Conservation (phyloP, 2,113 vertebrate genomes). For the Nematolebias whitei region DNA sequence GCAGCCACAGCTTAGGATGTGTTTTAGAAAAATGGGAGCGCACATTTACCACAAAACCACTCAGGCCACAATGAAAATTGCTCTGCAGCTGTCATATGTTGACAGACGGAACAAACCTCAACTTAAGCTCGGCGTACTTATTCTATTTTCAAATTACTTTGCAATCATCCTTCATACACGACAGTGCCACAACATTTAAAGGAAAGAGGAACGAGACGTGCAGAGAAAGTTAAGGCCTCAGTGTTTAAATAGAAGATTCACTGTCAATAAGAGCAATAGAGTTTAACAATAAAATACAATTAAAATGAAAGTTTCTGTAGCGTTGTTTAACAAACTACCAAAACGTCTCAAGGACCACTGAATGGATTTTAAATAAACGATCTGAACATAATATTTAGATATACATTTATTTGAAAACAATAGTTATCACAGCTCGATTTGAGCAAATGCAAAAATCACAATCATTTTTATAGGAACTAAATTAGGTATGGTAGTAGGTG, state of each 20-base stretch:
- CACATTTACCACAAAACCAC: constrained; percentile 79
- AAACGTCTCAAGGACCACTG: no score
- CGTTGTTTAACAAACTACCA: no score
- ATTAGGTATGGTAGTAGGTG: no score
- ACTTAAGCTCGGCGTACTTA: constrained; percentile 71
- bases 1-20: constrained; percentile 74
- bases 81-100: constrained; percentile 77
- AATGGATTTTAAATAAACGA: no score
- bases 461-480: no score
- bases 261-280: neutral
- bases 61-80: constrained; percentile 78
- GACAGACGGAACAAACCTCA: constrained; percentile 78
- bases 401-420: no score
- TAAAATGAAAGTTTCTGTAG: no score
- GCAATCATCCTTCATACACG: constrained; percentile 78
- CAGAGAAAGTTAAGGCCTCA: constrained; percentile 40
- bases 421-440: no score
- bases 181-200: constrained; percentile 67
- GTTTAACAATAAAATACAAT: neutral
- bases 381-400: no score
- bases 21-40: constrained; percentile 77
- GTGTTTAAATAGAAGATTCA: constrained; percentile 32
- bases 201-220: constrained; percentile 31
- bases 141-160: constrained; percentile 82
- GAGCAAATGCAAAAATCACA: no score